Evolutionary conservation across 2,888 invertebrate genomes (phyloP), one percentile per base, ranked within the genome.

Genomic region (Neoscelio sp.): DNA sequence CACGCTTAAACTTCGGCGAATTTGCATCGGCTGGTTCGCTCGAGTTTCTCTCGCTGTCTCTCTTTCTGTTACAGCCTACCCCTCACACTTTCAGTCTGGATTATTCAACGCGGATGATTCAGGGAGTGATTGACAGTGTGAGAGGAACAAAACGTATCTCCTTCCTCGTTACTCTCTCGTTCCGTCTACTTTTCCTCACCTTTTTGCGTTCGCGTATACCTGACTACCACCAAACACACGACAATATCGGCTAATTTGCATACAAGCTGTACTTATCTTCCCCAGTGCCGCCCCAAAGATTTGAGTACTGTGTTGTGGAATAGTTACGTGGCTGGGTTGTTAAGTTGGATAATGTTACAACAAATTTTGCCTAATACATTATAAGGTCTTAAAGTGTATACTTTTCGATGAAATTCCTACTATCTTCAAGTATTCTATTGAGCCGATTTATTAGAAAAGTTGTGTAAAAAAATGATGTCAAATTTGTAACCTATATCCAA

Each of bases 1-100:
- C 83, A 83, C 85, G 83, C 83, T 87, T 86, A 84, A 85, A 85
- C 85, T 84, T 54, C 77, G 84, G 81, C 85, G 85, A 86, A 88
- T 89, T 88, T 88, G 88, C 88, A 88, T 89, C 86, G 85, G 83
- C 84, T 84, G 86, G 87, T 86, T 86, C 85, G 86, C 75, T 78
- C 60, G 68, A 73, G 64, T 78, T 75, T 74, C 74, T 58, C 74
- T 80, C 79, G 75, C 80, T 82, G 54, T 82, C 82, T 75, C 82
- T 80, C 80, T 78, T 74, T 56, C 75, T 40, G 54, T 76, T 44
- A 26, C 58, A 13, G 44, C 74, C 71, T 79, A 58, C 70, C 80
- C 74, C 67, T 68, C 40, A 64, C 67, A 58, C 50, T 73, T 71
- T 70, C 65, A 48, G 52, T 40, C 75, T 40, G 70, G 75, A 67